Base-by-base conservation (phyloP, 2,113 vertebrate genomes). In the Hippolais icterina region DNA sequence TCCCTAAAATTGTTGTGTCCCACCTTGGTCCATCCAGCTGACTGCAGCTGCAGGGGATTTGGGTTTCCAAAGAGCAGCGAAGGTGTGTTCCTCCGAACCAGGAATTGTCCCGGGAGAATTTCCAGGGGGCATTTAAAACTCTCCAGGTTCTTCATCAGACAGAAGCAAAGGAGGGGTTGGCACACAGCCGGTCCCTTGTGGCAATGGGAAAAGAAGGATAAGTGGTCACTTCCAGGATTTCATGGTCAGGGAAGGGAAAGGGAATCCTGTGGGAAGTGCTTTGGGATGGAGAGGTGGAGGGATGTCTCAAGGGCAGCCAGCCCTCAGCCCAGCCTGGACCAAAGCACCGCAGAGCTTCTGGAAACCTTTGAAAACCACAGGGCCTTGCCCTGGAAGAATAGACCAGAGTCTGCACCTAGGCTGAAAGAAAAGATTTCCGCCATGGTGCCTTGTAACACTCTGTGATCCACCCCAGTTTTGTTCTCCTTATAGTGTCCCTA, bases 61-160 rank as follows among this genome's bases (percentile, higher is more conserved):
- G 53, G 7, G 12, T 42, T 85, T n/a, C 50, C 44, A 42, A 77
- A 69, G 57, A n/a, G 4, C 23, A 49, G 22, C 2, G 13, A 39
- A 2, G 3, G 5, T 0, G 9, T 20, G 28, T 17, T 47, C 27
- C 17, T 8, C 3, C 10, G 10, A 70, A 33, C 2, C 2, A 13
- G 31, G 15, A 37, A 29, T 50, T 60, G 10, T 5, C 18, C 33
- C 59, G 39, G 60, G 50, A 63, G 7, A 46, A 17, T 10, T 91
- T 49, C 46, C 54, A 66, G 31, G 10, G n/a, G 3, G 3, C 18
- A 14, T 70, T 75, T 46, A n/a, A 71, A 77, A 2, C 8, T 46
- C n/a, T 10, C 2, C 42, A 25, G 24, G 29, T 6, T 61, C 80
- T 72, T 57, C 21, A 15, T 19, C 5, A 1, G 15, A 8, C 15